Evolutionary conservation across 2,113 vertebrate species (phyloP).

Genomic region (Bambusicola thoracicus): DNA sequence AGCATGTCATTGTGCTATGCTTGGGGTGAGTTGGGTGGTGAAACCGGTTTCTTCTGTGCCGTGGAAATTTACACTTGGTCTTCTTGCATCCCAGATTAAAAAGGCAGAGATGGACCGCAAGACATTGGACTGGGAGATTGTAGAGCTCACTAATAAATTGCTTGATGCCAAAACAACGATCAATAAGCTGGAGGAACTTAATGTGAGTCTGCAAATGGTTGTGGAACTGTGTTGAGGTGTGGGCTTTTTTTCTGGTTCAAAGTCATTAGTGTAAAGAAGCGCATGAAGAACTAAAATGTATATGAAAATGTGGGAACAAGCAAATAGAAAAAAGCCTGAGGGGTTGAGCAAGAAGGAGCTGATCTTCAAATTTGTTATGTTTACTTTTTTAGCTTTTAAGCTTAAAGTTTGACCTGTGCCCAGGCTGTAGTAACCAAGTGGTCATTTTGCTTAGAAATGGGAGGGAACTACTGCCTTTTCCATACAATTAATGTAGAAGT

Average conservation of each 20-base stretch:
- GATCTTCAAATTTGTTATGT: background rate
- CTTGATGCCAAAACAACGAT: slow-evolving; percentile 95
- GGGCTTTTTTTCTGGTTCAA: background rate
- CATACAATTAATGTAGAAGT: background rate
- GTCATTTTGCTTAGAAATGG: background rate
- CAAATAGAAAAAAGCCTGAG: background rate
- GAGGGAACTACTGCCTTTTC: background rate
- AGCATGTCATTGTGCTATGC: slow-evolving; percentile 16
- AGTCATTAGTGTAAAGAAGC: background rate
- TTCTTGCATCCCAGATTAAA: slow-evolving; percentile 85
- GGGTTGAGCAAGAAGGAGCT: background rate
- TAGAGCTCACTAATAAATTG: slow-evolving; percentile 96
- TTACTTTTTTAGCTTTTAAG: background rate
- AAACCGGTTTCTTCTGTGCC: background rate
- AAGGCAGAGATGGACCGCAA: slow-evolving; percentile 97
- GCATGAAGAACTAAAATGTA: background rate
- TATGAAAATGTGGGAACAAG: background rate
- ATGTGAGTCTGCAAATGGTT: slow-evolving; percentile 60
- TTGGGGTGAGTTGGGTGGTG: slow-evolving; percentile 33
- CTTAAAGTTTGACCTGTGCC: background rate
- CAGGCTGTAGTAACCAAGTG: background rate
- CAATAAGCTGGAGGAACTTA: slow-evolving; percentile 95
- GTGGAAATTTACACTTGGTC: background rate
- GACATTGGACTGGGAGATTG: slow-evolving; percentile 96
- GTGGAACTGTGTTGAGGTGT: background rate